A percentile compares a stretch with the other conserved stretches of the same genome.
phyloP scores from a whole-genome alignment of 2,888 invertebrate genomes.

The Macrosoma leucophasiata region DNA sequence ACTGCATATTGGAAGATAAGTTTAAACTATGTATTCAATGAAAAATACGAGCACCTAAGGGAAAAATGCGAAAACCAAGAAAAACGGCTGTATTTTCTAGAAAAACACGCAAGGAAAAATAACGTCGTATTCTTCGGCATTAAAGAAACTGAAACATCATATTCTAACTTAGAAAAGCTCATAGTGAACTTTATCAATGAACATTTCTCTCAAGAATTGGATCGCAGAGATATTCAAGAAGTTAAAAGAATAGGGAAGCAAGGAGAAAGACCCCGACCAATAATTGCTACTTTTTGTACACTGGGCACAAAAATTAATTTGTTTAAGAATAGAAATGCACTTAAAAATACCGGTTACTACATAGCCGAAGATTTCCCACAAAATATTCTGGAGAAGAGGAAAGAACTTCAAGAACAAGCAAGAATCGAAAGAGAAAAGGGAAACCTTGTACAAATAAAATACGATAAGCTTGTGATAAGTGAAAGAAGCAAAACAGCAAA shows the following conservation, averaged over 20 bases:
- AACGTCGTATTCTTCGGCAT: slow-evolving; percentile 24
- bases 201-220: slow-evolving; percentile 13
- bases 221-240: slow-evolving; percentile 13
- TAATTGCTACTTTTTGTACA: slow-evolving; percentile 6
- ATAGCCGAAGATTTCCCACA: slow-evolving; percentile 16
- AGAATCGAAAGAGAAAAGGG: slow-evolving; percentile 17
- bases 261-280: slow-evolving; percentile 16
- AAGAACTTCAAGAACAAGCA: slow-evolving; percentile 17
- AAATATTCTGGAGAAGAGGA: slow-evolving; percentile 22
- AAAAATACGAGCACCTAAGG: slow-evolving; percentile 18
- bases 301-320: slow-evolving; percentile 11
- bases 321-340: slow-evolving; percentile 3
- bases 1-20: slow-evolving; percentile 12
- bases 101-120: slow-evolving; percentile 19
- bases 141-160: slow-evolving; percentile 19
- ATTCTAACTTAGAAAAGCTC: slow-evolving; percentile 14
- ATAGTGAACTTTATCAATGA: slow-evolving; percentile 15
- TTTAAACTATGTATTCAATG: slow-evolving; percentile 7
- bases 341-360: slow-evolving; percentile 2
- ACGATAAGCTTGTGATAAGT: slow-evolving; percentile 21
- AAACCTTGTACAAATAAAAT: slow-evolving; percentile 19
- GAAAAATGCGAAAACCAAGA: slow-evolving; percentile 19
- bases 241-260: slow-evolving; percentile 20
- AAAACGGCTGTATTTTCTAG: slow-evolving; percentile 18
- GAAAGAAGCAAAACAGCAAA: slow-evolving; percentile 12